These are phyloP conservation scores for Oasisia sp. DNA, from an alignment of 2,888 invertebrate genomes.

Conservation along the genomic window DNA sequence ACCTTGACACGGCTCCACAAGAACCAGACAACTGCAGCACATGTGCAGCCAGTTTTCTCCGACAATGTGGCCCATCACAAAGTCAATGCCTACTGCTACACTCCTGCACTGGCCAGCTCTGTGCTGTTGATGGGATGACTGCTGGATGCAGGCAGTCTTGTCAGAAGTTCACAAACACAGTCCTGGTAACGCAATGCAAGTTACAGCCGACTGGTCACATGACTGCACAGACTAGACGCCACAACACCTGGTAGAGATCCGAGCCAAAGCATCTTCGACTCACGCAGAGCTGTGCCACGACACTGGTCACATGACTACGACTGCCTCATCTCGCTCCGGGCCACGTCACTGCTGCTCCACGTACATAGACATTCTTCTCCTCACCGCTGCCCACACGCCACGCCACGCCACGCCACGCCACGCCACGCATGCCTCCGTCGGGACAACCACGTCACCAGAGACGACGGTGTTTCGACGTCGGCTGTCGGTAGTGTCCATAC, in stretches of 20 bases:
- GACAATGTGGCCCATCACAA: not conserved
- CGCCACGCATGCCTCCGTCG: conserved; percentile 14
- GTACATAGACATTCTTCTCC: not conserved
- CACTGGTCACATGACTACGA: not conserved
- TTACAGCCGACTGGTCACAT: not conserved
- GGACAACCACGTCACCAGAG: not conserved
- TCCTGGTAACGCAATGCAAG: not conserved
- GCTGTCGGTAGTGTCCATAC: not conserved
- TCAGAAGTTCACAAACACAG: not conserved
- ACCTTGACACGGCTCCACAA: not conserved
- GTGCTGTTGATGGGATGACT: not conserved
- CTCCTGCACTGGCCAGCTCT: not conserved
- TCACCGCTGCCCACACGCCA: not conserved
- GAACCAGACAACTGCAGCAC: not conserved
- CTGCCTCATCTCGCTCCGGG: not conserved
- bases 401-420: not conserved
- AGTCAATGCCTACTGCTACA: not conserved
- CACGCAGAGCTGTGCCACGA: not conserved
- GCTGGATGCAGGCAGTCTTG: not conserved
- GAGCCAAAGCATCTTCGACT: not conserved
- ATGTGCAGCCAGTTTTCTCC: not conserved
- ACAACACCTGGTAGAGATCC: not conserved
- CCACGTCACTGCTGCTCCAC: not conserved
- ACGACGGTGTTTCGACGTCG: not conserved
- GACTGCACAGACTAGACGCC: not conserved